A percentile compares a stretch with the other conserved stretches of the same genome.
phyloP scores from a whole-genome alignment of 2,113 vertebrate species.

The Protobothrops flavoviridis region DNA sequence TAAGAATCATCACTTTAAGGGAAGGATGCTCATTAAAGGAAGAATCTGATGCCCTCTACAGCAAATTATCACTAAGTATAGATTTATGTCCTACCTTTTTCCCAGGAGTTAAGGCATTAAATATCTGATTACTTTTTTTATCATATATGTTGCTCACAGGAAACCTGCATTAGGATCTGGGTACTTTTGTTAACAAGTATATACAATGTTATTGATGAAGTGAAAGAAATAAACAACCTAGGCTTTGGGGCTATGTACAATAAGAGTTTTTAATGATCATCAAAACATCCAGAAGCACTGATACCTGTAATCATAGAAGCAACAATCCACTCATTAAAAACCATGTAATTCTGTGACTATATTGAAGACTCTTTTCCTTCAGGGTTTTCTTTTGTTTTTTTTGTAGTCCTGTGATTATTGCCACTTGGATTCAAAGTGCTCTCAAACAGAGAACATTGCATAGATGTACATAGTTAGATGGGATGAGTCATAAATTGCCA shows the following conservation, averaged over 20 bases:
- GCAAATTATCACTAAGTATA: not conserved
- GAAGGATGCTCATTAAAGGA: not conserved
- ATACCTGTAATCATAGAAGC: not conserved
- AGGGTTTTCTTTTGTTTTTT: not conserved
- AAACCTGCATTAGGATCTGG: constrained; percentile 13
- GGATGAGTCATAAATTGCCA: not conserved
- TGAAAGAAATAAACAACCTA: not conserved
- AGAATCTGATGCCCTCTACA: not conserved
- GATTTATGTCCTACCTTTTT: not conserved
- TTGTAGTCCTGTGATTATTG: not conserved
- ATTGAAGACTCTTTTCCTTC: not conserved
- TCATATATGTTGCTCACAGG: constrained; percentile 34
- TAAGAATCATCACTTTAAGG: not conserved
- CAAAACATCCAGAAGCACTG: not conserved
- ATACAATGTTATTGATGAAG: constrained; percentile 28
- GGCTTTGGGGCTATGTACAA: not conserved
- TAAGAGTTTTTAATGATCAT: not conserved
- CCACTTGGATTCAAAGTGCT: not conserved
- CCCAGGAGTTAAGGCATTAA: not conserved
- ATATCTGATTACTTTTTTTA: not conserved
- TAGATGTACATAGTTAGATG: not conserved
- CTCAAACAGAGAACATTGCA: not conserved
- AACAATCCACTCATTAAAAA: constrained; percentile 5
- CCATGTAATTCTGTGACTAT: constrained; percentile 9
- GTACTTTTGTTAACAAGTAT: constrained; percentile 28